Base-by-base conservation (phyloP, 2,888 invertebrate genomes). In the Brenthis ino region DNA sequence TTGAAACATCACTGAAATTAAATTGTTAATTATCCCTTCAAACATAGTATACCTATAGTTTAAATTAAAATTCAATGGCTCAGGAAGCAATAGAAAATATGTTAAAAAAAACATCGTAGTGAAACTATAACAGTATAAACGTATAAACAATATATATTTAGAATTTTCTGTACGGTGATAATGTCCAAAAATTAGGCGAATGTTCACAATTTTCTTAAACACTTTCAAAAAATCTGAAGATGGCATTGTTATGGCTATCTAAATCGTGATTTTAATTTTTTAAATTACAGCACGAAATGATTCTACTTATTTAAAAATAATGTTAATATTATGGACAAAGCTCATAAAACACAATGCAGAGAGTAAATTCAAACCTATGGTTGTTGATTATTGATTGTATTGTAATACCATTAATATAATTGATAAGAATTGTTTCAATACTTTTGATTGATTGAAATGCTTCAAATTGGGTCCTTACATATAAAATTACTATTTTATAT, bases 101-200 rank as follows among this genome's bases (percentile, higher is more conserved):
- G 37, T 4, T 13, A 64, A 64, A 14, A 43, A 53, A 8, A 55
- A 6, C 1, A 20, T 20, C 11, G 14, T 6, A 20, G n/a, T 13
- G 11, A 57, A 65, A 33, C 37, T 3, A 11, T 43, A 43, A 43
- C 37, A 43, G 8, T 43, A 43, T 11, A 43, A 43, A 11, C 37
- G 37, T 8, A 43, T 43, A 11, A 43, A 8, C 2, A 43, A 43
- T 43, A 43, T 11, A 43, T 43, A 43, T 11, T 43, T n/a, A 55
- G 65, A 57, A n/a, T 24, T 51, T 6, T 53, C 28, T 37, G 16
- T n/a, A 51, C n/a, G 33, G 3, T 65, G 43, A n/a, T 57, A 53
- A 11, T 65, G 50, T n/a, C 65, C 65, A 14, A 51, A 51, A 53
- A 57, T 20, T 6, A 65, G 20, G 13, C 51, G 47, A 3, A 43